These are phyloP conservation scores for Nanger granti DNA, from an alignment of 2,113 vertebrate genomes.

Conservation along the genomic window DNA sequence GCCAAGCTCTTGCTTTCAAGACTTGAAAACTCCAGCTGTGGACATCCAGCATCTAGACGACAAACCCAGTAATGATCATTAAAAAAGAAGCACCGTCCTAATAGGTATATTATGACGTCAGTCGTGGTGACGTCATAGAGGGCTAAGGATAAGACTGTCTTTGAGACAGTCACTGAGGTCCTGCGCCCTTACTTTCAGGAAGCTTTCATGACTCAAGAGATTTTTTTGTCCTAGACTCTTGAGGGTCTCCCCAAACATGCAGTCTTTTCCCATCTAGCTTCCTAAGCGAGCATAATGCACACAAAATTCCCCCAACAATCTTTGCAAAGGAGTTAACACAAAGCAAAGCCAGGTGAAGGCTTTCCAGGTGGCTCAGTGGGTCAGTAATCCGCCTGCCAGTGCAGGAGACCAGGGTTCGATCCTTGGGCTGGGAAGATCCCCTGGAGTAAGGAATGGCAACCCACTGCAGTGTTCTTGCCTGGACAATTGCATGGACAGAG, in stretches of 20 bases:
- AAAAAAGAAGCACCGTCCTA: not conserved
- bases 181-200: no score
- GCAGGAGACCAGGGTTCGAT: fast-evolving
- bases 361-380: not conserved
- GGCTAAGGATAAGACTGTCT: not conserved
- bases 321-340: not conserved
- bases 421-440: not conserved
- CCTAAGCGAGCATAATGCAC: fast-evolving
- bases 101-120: not conserved
- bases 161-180: not conserved
- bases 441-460: not conserved
- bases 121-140: no score
- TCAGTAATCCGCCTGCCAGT: not conserved
- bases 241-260: no score
- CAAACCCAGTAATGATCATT: not conserved
- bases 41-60: not conserved
- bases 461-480: not conserved
- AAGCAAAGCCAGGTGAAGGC: fast-evolving
- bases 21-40: not conserved
- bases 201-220: not conserved
- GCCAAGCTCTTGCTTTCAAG: not conserved
- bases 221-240: no score
- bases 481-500: fast-evolving
- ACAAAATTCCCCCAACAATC: fast-evolving
- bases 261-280: no score